These are phyloP conservation scores for Condylostylus longicornis DNA, from an alignment of 1,140 invertebrate genomes.

Conservation along the genomic window DNA sequence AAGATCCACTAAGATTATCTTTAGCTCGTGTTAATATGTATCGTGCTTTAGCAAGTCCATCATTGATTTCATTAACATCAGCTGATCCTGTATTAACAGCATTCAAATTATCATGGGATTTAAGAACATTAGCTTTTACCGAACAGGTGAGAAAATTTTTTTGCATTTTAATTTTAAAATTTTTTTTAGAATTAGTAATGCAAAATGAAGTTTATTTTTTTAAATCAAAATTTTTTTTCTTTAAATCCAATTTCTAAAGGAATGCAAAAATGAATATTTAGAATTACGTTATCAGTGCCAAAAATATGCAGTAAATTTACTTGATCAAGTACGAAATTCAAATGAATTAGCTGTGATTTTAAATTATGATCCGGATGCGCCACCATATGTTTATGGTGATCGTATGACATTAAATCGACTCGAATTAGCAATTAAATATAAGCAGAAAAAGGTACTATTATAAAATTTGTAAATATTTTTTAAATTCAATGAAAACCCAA, in stretches of 20 bases:
- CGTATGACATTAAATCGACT: constrained; percentile 65
- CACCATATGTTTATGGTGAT: constrained; percentile 49
- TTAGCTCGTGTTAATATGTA: constrained; percentile 84
- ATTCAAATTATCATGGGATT: constrained; percentile 69
- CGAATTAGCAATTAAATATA: constrained; percentile 77
- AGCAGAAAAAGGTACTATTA: constrained; percentile 88
- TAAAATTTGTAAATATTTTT: not conserved
- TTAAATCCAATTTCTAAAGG: constrained; percentile 29
- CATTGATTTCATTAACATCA: constrained; percentile 71
- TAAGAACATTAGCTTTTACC: constrained; percentile 56
- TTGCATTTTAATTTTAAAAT: not conserved
- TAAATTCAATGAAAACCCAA: too few relatives aligned
- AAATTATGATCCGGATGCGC: constrained; percentile 62
- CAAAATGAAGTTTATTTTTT: not conserved
- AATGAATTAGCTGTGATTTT: constrained; percentile 82
- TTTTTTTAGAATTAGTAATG: not conserved
- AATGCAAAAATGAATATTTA: constrained; percentile 63
- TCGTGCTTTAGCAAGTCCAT: constrained; percentile 77
- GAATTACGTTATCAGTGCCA: constrained; percentile 72
- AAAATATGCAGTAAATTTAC: constrained; percentile 76
- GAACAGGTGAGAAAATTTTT: constrained; percentile 43
- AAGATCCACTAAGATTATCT: constrained; percentile 71
- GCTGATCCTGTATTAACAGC: constrained; percentile 71
- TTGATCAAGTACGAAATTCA: constrained; percentile 78
- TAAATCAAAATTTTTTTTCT: not conserved